Evolutionary conservation across 2,888 invertebrate species (phyloP).

Genomic region (Colostygia pectinataria): DNA sequence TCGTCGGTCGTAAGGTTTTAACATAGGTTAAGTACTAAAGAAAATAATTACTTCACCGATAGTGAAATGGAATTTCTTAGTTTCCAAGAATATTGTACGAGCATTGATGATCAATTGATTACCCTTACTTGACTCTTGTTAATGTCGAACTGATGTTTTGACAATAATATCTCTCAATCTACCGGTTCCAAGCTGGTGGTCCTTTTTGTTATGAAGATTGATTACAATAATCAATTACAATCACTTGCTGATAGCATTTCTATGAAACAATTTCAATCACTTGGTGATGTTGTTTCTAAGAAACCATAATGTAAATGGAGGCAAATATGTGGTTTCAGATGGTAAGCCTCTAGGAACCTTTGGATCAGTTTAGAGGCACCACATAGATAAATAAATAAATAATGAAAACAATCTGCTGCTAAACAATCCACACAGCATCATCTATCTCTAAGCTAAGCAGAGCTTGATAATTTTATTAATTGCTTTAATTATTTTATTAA

Average conservation of each 20-base stretch:
- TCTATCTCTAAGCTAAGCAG: no score
- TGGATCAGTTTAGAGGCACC: no score
- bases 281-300: background rate
- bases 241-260: slow-evolving; percentile 1
- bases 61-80: no score
- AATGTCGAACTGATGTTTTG: background rate
- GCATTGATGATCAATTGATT: background rate
- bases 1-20: no score
- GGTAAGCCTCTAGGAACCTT: no score
- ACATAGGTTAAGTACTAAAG: no score
- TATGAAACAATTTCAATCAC: background rate
- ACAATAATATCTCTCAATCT: background rate
- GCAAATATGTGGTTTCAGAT: background rate
- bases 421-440: no score
- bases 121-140: background rate
- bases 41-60: no score
- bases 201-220: slow-evolving; percentile 1
- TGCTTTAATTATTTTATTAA: no score
- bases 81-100: background rate
- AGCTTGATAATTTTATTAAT: no score
- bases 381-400: no score
- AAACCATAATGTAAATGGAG: background rate
- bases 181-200: background rate
- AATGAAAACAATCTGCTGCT: no score
- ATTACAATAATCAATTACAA: background rate